Conservation (phyloP, 2,888 invertebrate genomes). For the Theristus sp. region DNA sequence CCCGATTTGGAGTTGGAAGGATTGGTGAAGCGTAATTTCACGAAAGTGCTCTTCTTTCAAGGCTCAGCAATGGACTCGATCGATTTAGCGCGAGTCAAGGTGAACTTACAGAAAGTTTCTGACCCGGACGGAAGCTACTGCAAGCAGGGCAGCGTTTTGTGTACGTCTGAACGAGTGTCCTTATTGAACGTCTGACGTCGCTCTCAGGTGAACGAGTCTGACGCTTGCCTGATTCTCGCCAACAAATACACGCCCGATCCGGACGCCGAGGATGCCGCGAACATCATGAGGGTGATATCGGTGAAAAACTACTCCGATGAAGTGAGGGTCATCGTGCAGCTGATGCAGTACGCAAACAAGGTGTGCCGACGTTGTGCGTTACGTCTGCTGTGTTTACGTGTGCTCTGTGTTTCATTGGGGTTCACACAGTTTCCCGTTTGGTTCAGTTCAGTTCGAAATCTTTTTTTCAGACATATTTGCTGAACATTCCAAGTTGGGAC, state of each 20-base stretch:
- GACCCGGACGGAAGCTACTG: too few relatives aligned
- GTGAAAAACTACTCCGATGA: conserved; percentile 99
- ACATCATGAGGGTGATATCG: conserved; percentile 99
- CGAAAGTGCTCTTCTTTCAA: conserved; percentile 99
- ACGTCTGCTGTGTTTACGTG: too few relatives aligned
- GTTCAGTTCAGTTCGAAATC: too few relatives aligned
- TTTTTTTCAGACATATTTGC: conserved; percentile 64
- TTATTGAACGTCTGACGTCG: too few relatives aligned
- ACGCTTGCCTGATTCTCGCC: conserved; percentile 94
- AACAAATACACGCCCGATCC: conserved; percentile 99
- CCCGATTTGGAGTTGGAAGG: conserved; percentile 99
- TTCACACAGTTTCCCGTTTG: too few relatives aligned
- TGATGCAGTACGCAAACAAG: conserved; percentile 99
- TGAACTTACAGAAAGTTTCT: too few relatives aligned
- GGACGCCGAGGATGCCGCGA: conserved; percentile 98
- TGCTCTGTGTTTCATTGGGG: too few relatives aligned
- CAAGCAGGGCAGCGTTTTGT: too few relatives aligned
- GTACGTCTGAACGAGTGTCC: too few relatives aligned
- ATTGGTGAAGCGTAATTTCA: conserved; percentile 99
- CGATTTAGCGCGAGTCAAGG: conserved; percentile 95
- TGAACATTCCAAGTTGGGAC: conserved; percentile 99
- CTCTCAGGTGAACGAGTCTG: conserved; percentile 97
- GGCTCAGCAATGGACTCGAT: conserved; percentile 99
- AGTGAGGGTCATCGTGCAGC: conserved; percentile 95
- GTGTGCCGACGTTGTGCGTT: conserved; percentile 41